Evolutionary conservation across 2,797 vertebrate genomes (phyloP), one percentile per base, ranked within the genome.

Genomic region (Mionectes olivaceus): DNA sequence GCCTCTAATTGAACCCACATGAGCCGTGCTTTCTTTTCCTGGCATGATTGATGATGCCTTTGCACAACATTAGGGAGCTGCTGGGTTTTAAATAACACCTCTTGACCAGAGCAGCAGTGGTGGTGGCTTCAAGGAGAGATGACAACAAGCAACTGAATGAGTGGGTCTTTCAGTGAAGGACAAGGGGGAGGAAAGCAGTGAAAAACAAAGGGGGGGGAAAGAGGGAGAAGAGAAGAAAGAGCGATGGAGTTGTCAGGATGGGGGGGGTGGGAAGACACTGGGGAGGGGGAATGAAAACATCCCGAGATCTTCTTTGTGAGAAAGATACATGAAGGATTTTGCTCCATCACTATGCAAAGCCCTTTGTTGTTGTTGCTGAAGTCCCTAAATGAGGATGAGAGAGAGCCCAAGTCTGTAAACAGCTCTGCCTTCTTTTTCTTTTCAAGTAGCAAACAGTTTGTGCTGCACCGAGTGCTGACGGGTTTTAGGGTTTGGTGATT

Each of bases 1-100:
- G 96, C 93, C 95, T 96, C 95, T 98, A 98, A 98, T 98, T 98
- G 96, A 98, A 98, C 96, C 95, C 98, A 98, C 97, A 97, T 97
- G 97, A 96, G 94, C 89, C 1, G 63, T 1, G 95, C 96, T 96
- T 96, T 96, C 95, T 96, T 96, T 96, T 96, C 93, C 94, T 96
- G 95, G 95, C 95, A 96, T 97, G 97, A 97, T 97, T 97, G 96
- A 97, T 97, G 97, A 97, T 94, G 94, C 95, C 90, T 97, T 97
- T 96, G 95, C 94, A 96, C 91, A 95, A 95, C 93, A 94, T 96
- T 95, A 95, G 95, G 95, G 96, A 95, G 96, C 95, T 97, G 96
- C 96, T 96, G 94, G 95, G 96, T 96, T 97, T 97, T 96, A 97
- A 97, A 96, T 95, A 97, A 97, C 96, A 96, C 96, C 96, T 97